These are phyloP conservation scores for Parambassis ranga DNA, from an alignment of 2,797 vertebrate species.

Conservation along the genomic window DNA sequence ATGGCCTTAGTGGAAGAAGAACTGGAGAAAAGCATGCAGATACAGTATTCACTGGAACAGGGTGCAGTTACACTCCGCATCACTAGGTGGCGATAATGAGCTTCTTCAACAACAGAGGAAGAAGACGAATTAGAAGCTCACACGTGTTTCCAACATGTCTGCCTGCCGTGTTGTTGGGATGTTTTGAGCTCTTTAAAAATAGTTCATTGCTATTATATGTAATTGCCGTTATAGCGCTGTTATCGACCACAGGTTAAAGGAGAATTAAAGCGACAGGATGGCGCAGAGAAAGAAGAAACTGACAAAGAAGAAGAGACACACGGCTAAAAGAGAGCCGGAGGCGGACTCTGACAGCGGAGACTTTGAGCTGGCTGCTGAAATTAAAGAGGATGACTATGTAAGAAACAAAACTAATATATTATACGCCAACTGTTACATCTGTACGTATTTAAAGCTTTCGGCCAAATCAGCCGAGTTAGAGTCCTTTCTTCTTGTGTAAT, in stretches of 20 bases:
- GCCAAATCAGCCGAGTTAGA: too few species aligned
- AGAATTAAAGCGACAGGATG: conserved; percentile 59
- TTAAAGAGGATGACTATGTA: conserved; percentile 77
- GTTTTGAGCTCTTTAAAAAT: background rate
- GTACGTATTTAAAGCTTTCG: too few species aligned
- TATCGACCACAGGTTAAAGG: background rate
- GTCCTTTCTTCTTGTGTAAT: too few species aligned
- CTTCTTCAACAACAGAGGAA: background rate
- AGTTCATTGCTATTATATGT: background rate
- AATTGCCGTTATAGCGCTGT: background rate
- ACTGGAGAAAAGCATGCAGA: too few species aligned
- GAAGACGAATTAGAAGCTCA: conserved; percentile 28
- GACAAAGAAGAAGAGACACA: conserved; percentile 75
- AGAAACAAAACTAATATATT: conserved; percentile 14
- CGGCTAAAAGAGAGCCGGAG: conserved; percentile 57
- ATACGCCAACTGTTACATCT: too few species aligned
- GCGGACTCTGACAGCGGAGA: conserved; percentile 79
- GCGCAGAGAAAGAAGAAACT: conserved; percentile 82
- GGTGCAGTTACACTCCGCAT: background rate
- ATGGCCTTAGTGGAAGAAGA: too few species aligned
- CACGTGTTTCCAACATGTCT: conserved; percentile 78
- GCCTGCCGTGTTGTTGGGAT: background rate
- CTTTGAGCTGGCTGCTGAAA: conserved; percentile 75
- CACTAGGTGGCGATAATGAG: conserved; percentile 41
- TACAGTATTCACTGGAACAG: too few species aligned